phyloP scores from a whole-genome alignment of 2,888 invertebrate genomes.

The Drosophila antonietae region DNA sequence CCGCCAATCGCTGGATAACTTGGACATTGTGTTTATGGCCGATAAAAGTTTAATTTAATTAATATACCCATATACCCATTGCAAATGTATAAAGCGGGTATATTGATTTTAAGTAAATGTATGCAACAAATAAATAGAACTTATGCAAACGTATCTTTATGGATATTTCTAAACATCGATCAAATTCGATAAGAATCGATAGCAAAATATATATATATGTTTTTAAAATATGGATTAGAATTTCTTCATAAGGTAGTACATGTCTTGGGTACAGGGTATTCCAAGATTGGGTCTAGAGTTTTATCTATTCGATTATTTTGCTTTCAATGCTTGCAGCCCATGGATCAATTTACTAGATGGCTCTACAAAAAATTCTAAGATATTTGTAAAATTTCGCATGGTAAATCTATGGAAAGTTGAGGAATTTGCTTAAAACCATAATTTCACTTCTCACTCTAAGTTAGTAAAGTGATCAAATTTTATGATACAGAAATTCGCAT shows the following conservation, averaged over 20 bases:
- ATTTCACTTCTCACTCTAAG: too few relatives aligned
- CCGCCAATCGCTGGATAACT: conserved; percentile 19
- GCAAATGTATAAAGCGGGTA: background rate
- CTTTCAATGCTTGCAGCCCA: background rate
- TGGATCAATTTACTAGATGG: background rate
- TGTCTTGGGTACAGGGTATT: background rate
- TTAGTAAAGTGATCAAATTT: too few relatives aligned
- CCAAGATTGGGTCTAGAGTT: background rate
- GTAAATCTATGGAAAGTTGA: too few relatives aligned
- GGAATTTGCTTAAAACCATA: too few relatives aligned
- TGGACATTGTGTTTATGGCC: conserved; percentile 31
- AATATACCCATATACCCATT: conserved; percentile 10
- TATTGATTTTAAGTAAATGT: background rate
- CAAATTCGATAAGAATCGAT: background rate
- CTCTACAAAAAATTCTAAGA: background rate
- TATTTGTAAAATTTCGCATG: background rate
- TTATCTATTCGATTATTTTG: background rate
- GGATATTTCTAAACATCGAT: background rate
- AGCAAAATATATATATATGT: background rate
- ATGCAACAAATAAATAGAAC: background rate
- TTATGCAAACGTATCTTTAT: background rate
- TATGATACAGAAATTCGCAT: too few relatives aligned
- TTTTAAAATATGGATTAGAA: background rate
- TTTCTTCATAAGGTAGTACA: background rate
- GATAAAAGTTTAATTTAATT: conserved; percentile 42